phyloP scores from a whole-genome alignment of 53 echinoderm and acorn worm species.

The Stichopus horrens region DNA sequence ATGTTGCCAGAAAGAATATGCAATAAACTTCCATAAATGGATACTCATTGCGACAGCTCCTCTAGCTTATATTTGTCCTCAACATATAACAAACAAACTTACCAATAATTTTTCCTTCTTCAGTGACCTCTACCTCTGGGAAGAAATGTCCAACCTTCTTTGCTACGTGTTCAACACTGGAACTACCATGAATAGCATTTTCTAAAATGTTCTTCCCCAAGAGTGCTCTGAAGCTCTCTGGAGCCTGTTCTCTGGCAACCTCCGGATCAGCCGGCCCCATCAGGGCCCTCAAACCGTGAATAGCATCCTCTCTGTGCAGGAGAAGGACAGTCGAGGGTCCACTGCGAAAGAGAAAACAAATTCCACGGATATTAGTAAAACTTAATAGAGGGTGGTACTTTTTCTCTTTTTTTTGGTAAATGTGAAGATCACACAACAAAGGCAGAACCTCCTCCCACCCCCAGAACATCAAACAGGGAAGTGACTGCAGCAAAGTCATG shows the following conservation, averaged over 20 bases:
- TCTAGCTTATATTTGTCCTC: too few species aligned
- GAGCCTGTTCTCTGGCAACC: slow-evolving; percentile 83
- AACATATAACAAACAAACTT: slow-evolving; percentile 4
- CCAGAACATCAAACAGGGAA: too few species aligned
- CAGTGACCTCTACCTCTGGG: slow-evolving; percentile 76
- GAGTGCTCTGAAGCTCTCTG: slow-evolving; percentile 87
- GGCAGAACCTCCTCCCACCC: too few species aligned
- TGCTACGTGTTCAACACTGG: slow-evolving; percentile 64
- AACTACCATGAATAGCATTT: slow-evolving; percentile 93
- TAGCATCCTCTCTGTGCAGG: slow-evolving; percentile 86
- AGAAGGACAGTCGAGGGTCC: slow-evolving; percentile 94
- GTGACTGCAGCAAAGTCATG: too few species aligned
- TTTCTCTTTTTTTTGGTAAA: too few species aligned
- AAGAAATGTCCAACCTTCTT: slow-evolving; percentile 71
- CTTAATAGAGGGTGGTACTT: too few species aligned
- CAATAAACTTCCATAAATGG: too few species aligned
- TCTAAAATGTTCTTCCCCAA: slow-evolving; percentile 85
- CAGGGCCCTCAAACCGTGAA: slow-evolving; percentile 71
- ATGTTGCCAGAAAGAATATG: too few species aligned
- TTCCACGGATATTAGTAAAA: too few species aligned
- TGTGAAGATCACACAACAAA: too few species aligned
- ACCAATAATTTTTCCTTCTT: slow-evolving; percentile 68
- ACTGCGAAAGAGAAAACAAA: slow-evolving; percentile 55
- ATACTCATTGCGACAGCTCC: too few species aligned
- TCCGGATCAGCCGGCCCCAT: slow-evolving; percentile 98